These are phyloP conservation scores for Cephonodes hylas DNA, from an alignment of 2,888 invertebrate genomes.

Conservation along the genomic window DNA sequence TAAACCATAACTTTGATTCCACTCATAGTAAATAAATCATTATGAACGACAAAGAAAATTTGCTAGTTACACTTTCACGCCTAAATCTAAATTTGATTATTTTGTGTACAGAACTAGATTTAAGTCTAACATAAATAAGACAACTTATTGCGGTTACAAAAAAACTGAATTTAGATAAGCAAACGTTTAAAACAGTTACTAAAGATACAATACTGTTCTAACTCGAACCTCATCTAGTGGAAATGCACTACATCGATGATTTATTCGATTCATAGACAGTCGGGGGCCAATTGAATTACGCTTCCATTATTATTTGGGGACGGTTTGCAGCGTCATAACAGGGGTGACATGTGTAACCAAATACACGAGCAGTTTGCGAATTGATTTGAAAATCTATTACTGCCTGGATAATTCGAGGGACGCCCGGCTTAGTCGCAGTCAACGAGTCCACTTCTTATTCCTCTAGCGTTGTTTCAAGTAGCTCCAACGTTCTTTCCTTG, in stretches of 20 bases:
- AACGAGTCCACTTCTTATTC: neutral
- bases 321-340: constrained; percentile 56
- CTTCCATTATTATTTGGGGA: constrained; percentile 75
- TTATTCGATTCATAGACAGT: constrained; percentile 52
- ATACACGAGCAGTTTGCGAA: constrained; percentile 50
- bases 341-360: constrained; percentile 57
- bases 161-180: too few species aligned
- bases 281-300: constrained; percentile 75
- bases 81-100: too few species aligned
- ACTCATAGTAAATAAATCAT: too few species aligned
- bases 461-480: neutral
- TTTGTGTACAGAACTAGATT: too few species aligned
- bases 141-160: too few species aligned
- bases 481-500: neutral
- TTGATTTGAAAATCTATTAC: constrained; percentile 45
- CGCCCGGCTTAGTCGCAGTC: too few species aligned
- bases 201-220: neutral
- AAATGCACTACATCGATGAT: constrained; percentile 17
- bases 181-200: neutral
- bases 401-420: constrained; percentile 1
- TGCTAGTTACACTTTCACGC: too few species aligned
- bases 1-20: too few species aligned
- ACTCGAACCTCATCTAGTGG: constrained; percentile 10
- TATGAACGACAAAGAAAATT: too few species aligned
- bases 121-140: too few species aligned